These are phyloP conservation scores for Apaloderma vittatum DNA, from an alignment of 2,113 vertebrate species.

Conservation along the genomic window DNA sequence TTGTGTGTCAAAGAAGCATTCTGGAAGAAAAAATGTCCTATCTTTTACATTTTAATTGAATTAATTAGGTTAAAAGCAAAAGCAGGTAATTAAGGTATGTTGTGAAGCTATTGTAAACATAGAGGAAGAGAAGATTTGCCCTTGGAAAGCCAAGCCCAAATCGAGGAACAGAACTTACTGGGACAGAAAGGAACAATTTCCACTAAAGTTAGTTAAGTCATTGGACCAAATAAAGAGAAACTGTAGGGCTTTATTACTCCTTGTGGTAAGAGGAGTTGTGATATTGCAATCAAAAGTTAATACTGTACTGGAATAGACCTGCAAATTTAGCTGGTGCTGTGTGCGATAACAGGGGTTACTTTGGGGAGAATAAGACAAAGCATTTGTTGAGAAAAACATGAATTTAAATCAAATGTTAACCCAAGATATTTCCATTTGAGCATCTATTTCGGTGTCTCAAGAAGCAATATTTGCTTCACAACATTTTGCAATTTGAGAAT, in stretches of 20 bases:
- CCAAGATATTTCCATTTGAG: not conserved
- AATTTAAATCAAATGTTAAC: not conserved
- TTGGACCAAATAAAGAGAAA: not conserved
- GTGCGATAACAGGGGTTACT: not conserved
- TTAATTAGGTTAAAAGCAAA: not conserved
- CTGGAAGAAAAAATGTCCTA: not conserved
- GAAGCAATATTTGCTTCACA: not conserved
- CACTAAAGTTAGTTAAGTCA: not conserved
- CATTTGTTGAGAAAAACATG: not conserved
- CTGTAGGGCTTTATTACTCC: not conserved
- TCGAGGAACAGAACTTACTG: not conserved
- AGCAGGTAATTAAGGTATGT: not conserved
- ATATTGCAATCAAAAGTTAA: not conserved
- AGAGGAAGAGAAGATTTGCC: not conserved
- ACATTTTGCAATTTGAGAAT: not conserved
- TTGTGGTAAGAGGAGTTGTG: not conserved
- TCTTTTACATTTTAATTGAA: not conserved
- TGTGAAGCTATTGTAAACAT: not conserved
- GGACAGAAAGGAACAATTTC: not conserved
- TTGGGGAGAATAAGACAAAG: not conserved
- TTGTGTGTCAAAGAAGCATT: not conserved
- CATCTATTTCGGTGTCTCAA: not conserved
- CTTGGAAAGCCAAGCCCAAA: not conserved
- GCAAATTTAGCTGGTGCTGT: not conserved
- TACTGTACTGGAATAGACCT: not conserved